Evolutionary conservation across 2,888 invertebrate species (phyloP), one percentile per base, ranked within the genome.

Genomic region (Anthrax anthrax): DNA sequence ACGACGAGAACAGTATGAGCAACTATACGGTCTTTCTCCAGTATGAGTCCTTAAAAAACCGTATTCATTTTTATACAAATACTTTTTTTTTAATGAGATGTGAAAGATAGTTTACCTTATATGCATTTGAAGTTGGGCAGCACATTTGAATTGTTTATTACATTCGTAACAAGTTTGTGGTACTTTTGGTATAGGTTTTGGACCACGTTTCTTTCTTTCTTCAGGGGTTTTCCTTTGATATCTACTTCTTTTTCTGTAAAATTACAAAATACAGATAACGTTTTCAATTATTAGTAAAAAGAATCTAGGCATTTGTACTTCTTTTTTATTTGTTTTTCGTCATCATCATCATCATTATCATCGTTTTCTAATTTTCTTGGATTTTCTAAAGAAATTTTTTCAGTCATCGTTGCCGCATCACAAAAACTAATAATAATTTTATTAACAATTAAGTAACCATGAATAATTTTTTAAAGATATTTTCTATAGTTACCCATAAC

Each of bases 71-170:
- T n/a, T n/a, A n/a, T 18, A 18, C 3, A 18, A 17, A 18, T 37
- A 32, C n/a, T 13, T 29, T 6, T 38, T 19, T 13, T 16, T n/a
- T n/a, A n/a, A n/a, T n/a, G n/a, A n/a, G n/a, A n/a, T n/a, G n/a
- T n/a, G n/a, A 27, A 18, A 16, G 12, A n/a, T 10, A 2, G 42
- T 18, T 53, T 60, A 72, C 72, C 74, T 69, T 13, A 76, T 69
- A 63, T 78, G 77, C 66, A 73, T 76, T 50, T 76, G 76, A 14
- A 78, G 56, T 55, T 78, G 77, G 1, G 77, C 75, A 42, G 75
- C 71, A 55, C 77, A 78, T 59, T 75, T 69, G 47, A 78, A 78
- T 34, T 74, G 69, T 54, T 77, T 77, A 46, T 74, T 65, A 55
- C 77, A 78, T 44, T 77, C 70, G 52, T 70, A 75, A 55, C 77